Evolutionary conservation across 2,113 vertebrate genomes (phyloP).

Genomic region (Cyprinodon tularosa): DNA sequence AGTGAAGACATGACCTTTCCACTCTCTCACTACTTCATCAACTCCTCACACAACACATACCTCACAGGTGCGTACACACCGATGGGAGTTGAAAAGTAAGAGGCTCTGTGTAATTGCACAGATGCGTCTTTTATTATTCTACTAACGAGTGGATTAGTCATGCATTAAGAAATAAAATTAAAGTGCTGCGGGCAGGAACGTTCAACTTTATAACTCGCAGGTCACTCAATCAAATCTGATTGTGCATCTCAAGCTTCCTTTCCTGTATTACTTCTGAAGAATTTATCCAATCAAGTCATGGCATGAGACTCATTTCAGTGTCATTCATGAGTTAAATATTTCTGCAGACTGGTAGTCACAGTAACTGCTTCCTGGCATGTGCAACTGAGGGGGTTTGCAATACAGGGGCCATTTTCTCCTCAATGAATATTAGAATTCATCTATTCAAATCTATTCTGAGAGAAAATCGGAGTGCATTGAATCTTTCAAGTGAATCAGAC

Average conservation of each 20-base stretch:
- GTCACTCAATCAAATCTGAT: conserved; percentile 69
- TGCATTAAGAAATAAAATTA: conserved; percentile 54
- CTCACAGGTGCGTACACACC: conserved; percentile 73
- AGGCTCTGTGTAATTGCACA: conserved; percentile 9
- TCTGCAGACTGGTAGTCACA: conserved; percentile 65
- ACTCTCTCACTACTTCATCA: conserved; percentile 98
- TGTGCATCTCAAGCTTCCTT: conserved; percentile 7
- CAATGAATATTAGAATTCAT: conserved; percentile 72
- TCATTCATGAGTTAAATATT: conserved; percentile 73
- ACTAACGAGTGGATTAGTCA: conserved; percentile 32
- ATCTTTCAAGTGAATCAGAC: conserved; percentile 71
- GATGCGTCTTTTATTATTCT: conserved; percentile 15
- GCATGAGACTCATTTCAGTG: conserved; percentile 54
- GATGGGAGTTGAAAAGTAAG: neutral
- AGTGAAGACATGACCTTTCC: conserved; percentile 98
- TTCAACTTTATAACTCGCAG: conserved; percentile 86
- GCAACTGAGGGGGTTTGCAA: conserved; percentile 38
- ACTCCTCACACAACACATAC: conserved; percentile 93
- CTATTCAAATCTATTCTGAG: conserved; percentile 74
- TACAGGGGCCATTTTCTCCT: conserved; percentile 60
- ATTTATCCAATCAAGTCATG: conserved; percentile 65
- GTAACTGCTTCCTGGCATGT: conserved; percentile 57
- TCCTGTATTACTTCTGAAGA: conserved; percentile 28
- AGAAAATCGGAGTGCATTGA: conserved; percentile 48
- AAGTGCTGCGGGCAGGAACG: conserved; percentile 54